Evolutionary conservation across 2,113 vertebrate species (phyloP).

Genomic region (Alectura lathami): DNA sequence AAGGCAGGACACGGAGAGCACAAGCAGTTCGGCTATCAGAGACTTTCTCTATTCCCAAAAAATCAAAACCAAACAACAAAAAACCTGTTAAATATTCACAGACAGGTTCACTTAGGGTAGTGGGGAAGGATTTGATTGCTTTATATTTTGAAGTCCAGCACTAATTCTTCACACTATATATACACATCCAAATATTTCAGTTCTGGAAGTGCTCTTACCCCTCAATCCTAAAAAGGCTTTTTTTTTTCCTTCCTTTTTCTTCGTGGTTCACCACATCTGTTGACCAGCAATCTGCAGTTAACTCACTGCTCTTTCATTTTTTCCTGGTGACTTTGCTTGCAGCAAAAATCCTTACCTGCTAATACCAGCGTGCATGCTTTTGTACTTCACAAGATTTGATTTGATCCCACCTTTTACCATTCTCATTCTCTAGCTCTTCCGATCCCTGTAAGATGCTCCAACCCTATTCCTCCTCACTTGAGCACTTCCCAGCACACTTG

Average conservation of each 20-base stretch:
- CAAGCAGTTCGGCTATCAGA: too few relatives aligned
- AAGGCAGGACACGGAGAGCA: background rate
- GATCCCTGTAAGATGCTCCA: fast-evolving
- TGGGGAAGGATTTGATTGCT: background rate
- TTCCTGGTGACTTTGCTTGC: background rate
- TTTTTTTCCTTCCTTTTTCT: background rate
- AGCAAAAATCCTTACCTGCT: constrained; percentile 14
- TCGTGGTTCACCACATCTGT: background rate
- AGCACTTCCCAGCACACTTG: background rate
- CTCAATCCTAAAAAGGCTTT: background rate
- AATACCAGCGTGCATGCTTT: background rate
- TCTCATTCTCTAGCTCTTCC: background rate
- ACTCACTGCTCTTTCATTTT: background rate
- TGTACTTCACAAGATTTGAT: constrained; percentile 18
- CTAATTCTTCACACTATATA: background rate
- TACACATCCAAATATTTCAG: background rate
- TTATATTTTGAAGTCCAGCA: background rate
- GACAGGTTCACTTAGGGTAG: background rate
- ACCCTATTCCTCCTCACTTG: background rate
- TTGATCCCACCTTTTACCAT: background rate
- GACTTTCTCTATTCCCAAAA: background rate
- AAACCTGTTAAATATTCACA: background rate
- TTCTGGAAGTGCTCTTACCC: background rate
- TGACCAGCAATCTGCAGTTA: background rate
- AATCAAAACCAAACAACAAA: background rate